Base-by-base conservation (phyloP, 2,113 vertebrate genomes). In the Ammodytes dubius region DNA sequence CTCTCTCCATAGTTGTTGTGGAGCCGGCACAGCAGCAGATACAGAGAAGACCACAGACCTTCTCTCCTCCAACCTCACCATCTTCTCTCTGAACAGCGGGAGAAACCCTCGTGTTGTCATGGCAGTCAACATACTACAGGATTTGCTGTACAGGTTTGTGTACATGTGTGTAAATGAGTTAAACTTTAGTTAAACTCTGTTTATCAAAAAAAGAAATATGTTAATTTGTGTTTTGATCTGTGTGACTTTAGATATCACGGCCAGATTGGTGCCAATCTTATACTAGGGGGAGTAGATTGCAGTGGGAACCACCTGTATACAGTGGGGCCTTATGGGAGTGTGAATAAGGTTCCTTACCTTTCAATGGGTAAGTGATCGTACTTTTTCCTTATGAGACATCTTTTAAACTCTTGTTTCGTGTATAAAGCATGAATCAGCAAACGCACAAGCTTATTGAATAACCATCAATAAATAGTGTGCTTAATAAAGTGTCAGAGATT, bases 281-380 rank as follows among this genome's bases (percentile, higher is more conserved):
- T 97, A 0, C 90, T 97, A 2, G 97, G 96, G 0, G 97, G 97
- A 4, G 93, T 96, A 4, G 97, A 97, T 57, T 82, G 91, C 6
- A 93, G 87, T 0, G 97, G 97, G 0, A 95, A 87, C 17, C 96
- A 96, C 61, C 90, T 97, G 50, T 97, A 95, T 73, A 79, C 68
- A 0, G 93, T 97, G 59, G 93, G 94, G 0, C 96, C 97, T 0
- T 96, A 96, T 0, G 97, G 97, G 9, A 92, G 88, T 13, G 94
- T 96, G 5, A 79, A 95, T 2, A 90, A 91, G 3, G 77, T 91
- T 2, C 95, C 94, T 17, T 97, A 93, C 82, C 81, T 94, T 0
- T 87, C 96, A 7, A 95, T 96, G 93, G 97, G 97, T 97, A 85
- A 3, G 89, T 61, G 5, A 37, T 42, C 54, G 69, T 5, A 6